A percentile compares a stretch with the other conserved stretches of the same genome.
phyloP scores from a whole-genome alignment of 1,140 invertebrate species.

The Tetragnatha versicolor region DNA sequence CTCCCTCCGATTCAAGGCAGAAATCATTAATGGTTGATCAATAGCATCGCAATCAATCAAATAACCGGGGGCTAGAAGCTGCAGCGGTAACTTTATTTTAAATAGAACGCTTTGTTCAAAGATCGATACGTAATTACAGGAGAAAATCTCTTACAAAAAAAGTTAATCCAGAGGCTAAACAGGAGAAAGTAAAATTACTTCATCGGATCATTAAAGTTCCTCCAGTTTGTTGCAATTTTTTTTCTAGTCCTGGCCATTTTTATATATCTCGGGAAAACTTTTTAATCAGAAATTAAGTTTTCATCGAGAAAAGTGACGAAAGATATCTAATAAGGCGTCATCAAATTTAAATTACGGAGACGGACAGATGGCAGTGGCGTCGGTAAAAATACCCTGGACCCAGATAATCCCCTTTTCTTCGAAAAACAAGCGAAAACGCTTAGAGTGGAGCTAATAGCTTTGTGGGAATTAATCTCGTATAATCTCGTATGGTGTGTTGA shows the following conservation, averaged over 20 bases:
- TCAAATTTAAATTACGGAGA: slow-evolving; percentile 5
- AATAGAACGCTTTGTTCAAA: background rate
- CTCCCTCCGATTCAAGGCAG: too few relatives aligned
- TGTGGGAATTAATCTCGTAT: too few relatives aligned
- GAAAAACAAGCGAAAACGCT: too few relatives aligned
- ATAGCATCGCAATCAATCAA: background rate
- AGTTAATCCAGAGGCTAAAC: background rate
- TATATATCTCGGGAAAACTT: too few relatives aligned
- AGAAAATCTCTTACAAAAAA: background rate
- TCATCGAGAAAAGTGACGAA: background rate
- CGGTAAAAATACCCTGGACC: too few relatives aligned
- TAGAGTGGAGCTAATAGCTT: too few relatives aligned
- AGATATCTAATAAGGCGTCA: slow-evolving; percentile 9
- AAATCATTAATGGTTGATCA: too few relatives aligned
- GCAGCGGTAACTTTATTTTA: background rate
- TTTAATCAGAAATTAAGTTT: slow-evolving; percentile 19
- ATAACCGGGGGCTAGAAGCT: background rate
- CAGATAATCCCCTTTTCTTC: too few relatives aligned
- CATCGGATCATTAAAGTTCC: background rate
- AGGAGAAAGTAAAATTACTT: background rate
- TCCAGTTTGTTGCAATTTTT: background rate
- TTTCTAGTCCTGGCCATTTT: too few relatives aligned
- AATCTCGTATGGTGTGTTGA: too few relatives aligned
- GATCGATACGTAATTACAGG: slow-evolving; percentile 23
- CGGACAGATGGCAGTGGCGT: background rate